phyloP scores from a whole-genome alignment of 1,140 invertebrate genomes.

The Drosophila funebris region DNA sequence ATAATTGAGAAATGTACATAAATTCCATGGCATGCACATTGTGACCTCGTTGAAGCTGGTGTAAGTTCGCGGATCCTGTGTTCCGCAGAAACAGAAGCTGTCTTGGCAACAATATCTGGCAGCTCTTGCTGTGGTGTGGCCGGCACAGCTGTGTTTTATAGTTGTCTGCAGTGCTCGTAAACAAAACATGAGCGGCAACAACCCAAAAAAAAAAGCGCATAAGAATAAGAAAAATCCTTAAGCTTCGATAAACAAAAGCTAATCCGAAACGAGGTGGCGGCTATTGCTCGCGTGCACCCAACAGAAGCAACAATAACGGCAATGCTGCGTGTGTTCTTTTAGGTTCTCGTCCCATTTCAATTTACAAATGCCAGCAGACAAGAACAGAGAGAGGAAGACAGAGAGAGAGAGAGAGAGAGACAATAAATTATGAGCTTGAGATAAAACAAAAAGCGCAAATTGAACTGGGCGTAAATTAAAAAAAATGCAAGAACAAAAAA shows the following conservation, averaged over 20 bases:
- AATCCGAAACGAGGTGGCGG: slow-evolving; percentile 31
- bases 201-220: not conserved
- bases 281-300: slow-evolving; percentile 22
- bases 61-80: not conserved
- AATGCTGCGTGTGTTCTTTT: slow-evolving; percentile 5
- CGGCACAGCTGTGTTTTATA: slow-evolving; percentile 39
- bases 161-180: slow-evolving; percentile 44
- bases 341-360: slow-evolving; percentile 40
- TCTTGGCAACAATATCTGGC: not conserved
- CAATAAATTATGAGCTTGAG: slow-evolving; percentile 66
- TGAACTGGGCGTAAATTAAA: slow-evolving; percentile 67
- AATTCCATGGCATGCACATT: not conserved
- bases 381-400: not conserved
- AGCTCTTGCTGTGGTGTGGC: not conserved
- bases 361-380: slow-evolving; percentile 34
- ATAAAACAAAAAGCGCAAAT: slow-evolving; percentile 70
- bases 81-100: slow-evolving; percentile 7
- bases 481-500: slow-evolving; percentile 12
- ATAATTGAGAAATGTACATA: not conserved
- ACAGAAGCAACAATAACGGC: not conserved
- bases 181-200: slow-evolving; percentile 18
- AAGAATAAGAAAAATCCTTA: not conserved
- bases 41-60: not conserved
- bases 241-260: slow-evolving; percentile 48
- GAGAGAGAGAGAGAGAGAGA: slow-evolving; percentile 24